A percentile compares a stretch with the other conserved stretches of the same genome.
Evolutionary conservation across 2,113 vertebrate genomes (phyloP).

Genomic region (Furnarius figulus): DNA sequence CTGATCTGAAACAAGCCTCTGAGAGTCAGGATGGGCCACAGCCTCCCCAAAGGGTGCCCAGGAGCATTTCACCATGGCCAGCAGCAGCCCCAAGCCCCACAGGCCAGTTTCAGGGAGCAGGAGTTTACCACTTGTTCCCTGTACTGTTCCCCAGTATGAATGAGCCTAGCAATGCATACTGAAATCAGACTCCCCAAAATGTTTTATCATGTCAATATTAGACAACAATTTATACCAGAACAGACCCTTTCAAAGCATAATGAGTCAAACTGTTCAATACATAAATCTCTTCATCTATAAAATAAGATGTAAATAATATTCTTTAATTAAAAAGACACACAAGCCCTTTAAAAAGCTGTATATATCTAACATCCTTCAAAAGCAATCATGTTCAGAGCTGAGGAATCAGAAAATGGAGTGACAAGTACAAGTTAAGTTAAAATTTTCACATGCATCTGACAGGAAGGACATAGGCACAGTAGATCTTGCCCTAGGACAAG

Average conservation of each 20-base stretch:
- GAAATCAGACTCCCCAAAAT: not conserved
- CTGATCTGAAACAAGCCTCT: fast-evolving
- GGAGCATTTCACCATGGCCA: fast-evolving
- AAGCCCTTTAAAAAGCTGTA: not conserved
- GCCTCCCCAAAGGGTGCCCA: fast-evolving
- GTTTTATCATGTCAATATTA: not conserved
- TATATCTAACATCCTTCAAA: not conserved
- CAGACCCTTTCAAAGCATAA: not conserved
- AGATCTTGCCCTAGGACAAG: not conserved
- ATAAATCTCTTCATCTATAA: not conserved
- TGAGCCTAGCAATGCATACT: not conserved
- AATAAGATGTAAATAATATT: not conserved
- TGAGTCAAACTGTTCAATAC: not conserved
- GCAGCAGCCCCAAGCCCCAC: not conserved
- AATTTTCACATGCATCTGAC: not conserved
- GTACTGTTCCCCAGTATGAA: not conserved
- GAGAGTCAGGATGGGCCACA: not conserved
- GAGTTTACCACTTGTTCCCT: fast-evolving
- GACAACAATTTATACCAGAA: not conserved
- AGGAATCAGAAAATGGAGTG: conserved; percentile 12
- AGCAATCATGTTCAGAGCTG: not conserved
- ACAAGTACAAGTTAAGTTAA: not conserved
- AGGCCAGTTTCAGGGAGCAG: fast-evolving
- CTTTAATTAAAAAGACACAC: not conserved
- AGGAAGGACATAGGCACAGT: not conserved